Evolutionary conservation across 2,888 invertebrate genomes (phyloP).

Genomic region (Lasioglossum marginatum): DNA sequence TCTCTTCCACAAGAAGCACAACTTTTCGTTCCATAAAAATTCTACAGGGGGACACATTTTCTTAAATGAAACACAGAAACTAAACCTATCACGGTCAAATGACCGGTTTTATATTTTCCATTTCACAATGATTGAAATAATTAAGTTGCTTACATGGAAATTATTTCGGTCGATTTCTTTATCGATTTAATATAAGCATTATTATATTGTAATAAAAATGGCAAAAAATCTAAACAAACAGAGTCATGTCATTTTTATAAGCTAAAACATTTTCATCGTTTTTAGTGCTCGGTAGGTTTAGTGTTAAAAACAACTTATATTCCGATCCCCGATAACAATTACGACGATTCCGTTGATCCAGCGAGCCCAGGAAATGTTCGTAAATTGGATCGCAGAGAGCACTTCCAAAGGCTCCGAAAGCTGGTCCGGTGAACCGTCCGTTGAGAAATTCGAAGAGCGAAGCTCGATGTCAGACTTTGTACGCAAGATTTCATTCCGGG

Average conservation of each 20-base stretch:
- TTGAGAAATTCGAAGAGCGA: not conserved
- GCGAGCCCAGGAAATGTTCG: not conserved
- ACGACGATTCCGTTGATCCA: not conserved
- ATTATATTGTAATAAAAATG: too few relatives aligned
- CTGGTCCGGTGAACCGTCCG: not conserved
- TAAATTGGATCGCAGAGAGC: not conserved
- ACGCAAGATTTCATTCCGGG: conserved; percentile 17
- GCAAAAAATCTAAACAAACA: too few relatives aligned
- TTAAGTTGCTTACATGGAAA: too few relatives aligned
- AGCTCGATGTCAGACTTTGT: not conserved
- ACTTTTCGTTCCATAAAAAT: not conserved
- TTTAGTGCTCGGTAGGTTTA: too few relatives aligned
- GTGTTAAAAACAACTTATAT: not conserved
- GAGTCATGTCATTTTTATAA: too few relatives aligned
- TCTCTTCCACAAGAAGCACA: not conserved
- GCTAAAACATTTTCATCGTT: too few relatives aligned
- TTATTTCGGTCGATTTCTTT: too few relatives aligned
- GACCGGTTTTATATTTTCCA: too few relatives aligned
- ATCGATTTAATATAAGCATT: too few relatives aligned
- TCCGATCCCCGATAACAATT: not conserved
- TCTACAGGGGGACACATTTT: not conserved
- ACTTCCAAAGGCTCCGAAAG: not conserved
- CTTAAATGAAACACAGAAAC: not conserved
- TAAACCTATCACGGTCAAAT: too few relatives aligned
- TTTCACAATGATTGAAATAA: too few relatives aligned